These are phyloP conservation scores for Lottia scabra DNA, from an alignment of 2,888 invertebrate species.

Conservation along the genomic window DNA sequence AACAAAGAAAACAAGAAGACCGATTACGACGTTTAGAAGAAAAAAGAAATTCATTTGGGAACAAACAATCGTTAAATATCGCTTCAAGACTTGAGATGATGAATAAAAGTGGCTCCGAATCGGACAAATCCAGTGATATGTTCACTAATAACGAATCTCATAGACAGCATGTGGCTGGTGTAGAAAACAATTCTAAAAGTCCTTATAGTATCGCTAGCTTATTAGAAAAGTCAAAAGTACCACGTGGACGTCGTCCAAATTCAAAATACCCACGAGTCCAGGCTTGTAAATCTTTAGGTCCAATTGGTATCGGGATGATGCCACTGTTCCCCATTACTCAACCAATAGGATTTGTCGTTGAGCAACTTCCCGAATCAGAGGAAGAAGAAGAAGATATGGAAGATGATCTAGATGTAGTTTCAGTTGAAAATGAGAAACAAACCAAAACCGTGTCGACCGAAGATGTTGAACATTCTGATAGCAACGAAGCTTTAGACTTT, in stretches of 20 bases:
- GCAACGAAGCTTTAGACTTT: constrained; percentile 4
- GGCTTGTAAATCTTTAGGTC: constrained; percentile 70
- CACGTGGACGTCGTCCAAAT: constrained; percentile 71
- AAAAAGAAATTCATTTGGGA: constrained; percentile 29
- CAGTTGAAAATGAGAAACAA: neutral
- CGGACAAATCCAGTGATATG: constrained; percentile 14
- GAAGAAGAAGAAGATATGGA: constrained; percentile 7
- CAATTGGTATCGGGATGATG: constrained; percentile 62
- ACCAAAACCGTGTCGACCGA: neutral
- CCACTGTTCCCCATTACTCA: constrained; percentile 71
- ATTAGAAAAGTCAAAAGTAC: constrained; percentile 70
- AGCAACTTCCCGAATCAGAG: constrained; percentile 36
- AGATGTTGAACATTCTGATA: neutral
- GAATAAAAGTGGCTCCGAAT: neutral
- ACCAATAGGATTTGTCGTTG: constrained; percentile 70
- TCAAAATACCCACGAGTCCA: constrained; percentile 72
- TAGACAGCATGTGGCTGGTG: neutral
- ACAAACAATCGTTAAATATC: constrained; percentile 9
- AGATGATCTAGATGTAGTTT: neutral
- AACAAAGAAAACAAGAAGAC: constrained; percentile 92
- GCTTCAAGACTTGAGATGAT: neutral
- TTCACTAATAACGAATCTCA: constrained; percentile 3
- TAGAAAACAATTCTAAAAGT: constrained; percentile 31
- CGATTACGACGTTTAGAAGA: constrained; percentile 73
- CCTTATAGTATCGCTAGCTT: constrained; percentile 71